Evolutionary conservation across 2,113 vertebrate species (phyloP), one percentile per base, ranked within the genome.

Genomic region (Percina caprodes): DNA sequence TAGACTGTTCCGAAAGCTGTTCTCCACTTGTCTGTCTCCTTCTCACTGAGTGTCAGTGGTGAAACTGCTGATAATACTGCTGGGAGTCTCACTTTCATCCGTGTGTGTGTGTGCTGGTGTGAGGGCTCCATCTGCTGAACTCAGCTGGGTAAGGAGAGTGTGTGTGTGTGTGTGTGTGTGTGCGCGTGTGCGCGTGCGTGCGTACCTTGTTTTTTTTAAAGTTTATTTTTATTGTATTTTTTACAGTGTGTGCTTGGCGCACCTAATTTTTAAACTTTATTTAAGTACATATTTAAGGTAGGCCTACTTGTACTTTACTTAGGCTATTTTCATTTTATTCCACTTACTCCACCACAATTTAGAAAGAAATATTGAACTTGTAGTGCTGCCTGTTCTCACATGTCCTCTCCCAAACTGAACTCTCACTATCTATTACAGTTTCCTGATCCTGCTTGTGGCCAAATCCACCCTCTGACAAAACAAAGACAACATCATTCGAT

Each of bases 51-150:
- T 30, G 77, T 21, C 61, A n/a, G 61, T 1, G 66, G 70, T 71
- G 70, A 77, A 84, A 74, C 82, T 66, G 70, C 74, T 39, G 75
- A 74, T 77, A 80, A 71, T 72, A 73, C 60, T 70, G 74, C 70
- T 15, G 70, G 7, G n/a, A 65, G 75, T 80, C 45, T 83, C 79
- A 78, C 82, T 88, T 70, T 80, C 80, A 77, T 86, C 73, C 68
- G 75, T 11, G 70, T 48, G 60, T 15, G 51, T 12, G 73, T 60
- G n/a, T 33, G 70, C 71, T 74, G 84, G 90, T 79, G 78, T 73
- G 84, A 89, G 89, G 85, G 93, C 92, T 93, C 92, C 93, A 92
- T 88, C 93, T 94, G 87, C 85, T 87, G 86, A 84, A 52, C 78
- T 48, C 60, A 11, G 61, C 78, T 4, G 79, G 71, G 72, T 72